Evolutionary conservation across 2,888 invertebrate species (phyloP), one percentile per base, ranked within the genome.

Genomic region (Euzetes globulus): DNA sequence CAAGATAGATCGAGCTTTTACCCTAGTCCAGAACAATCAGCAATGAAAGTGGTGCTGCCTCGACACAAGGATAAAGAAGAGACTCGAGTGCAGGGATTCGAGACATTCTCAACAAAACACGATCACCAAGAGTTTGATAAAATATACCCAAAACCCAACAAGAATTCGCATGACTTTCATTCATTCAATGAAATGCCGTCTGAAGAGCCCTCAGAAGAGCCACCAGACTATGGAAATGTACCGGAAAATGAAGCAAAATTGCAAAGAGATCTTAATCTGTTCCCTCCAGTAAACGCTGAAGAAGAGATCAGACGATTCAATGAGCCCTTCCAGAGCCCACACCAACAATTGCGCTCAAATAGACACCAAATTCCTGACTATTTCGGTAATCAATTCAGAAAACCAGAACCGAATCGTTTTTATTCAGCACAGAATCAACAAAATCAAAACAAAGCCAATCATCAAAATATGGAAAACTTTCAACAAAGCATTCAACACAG

Each of bases 401-500:
- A 70, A 41, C 22, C 70, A 47, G 70, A 70, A 6, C 47, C 70
- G 25, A 47, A 47, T 22, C n/a, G 3, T 0, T 70, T 15, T 22
- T 70, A 25, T 47, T 17, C 41, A 27, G 11, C 15, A 37, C 37
- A 60, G 41, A 19, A 19, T 27, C 25, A 41, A 19, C 70, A 47
- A 41, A 70, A 70, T 45, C 70, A 70, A 47, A 70, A 70, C 22
- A 70, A 47, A 65, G 63, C 63, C 25, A 70, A 70, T 70, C 25
- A 70, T 25, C 5, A 70, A 15, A 47, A 70, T 17, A 47, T 47
- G 22, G 7, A 70, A 13, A 19, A 47, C 5, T n/a, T 22, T 70
- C 25, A 13, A 0, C 70, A 45, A 9, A 47, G 9, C 5, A 45
- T 22, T 45, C 70, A 25, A 15, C 70, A 37, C n/a, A 65, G 19